Conservation (phyloP, 2,888 invertebrate genomes). For the Mesoligia furuncula region DNA sequence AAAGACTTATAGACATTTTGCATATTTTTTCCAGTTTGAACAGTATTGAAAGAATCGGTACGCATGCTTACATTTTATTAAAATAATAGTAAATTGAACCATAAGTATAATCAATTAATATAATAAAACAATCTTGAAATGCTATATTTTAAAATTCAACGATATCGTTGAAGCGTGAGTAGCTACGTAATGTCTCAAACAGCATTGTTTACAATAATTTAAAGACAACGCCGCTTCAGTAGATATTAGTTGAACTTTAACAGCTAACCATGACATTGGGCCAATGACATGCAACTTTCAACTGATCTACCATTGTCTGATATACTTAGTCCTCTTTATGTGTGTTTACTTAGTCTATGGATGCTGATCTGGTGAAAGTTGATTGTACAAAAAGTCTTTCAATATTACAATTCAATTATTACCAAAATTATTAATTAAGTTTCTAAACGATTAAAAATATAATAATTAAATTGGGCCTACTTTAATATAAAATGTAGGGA, state of each 20-base stretch:
- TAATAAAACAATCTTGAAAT: conserved; percentile 28
- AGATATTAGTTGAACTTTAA: conserved; percentile 52
- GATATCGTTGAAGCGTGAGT: conserved; percentile 54
- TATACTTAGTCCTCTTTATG: background rate
- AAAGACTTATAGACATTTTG: conserved; percentile 74
- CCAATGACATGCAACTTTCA: conserved; percentile 55
- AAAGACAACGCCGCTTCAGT: conserved; percentile 25
- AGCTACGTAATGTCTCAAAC: background rate
- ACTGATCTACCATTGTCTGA: conserved; percentile 15
- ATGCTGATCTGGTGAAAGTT: conserved; percentile 57
- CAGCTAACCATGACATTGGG: conserved; percentile 23
- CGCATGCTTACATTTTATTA: conserved; percentile 80
- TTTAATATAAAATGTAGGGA: conserved; percentile 46
- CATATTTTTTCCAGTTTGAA: conserved; percentile 83
- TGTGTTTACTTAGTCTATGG: conserved; percentile 9
- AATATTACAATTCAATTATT: conserved; percentile 52
- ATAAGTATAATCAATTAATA: conserved; percentile 17
- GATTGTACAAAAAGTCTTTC: conserved; percentile 59
- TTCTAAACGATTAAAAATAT: background rate
- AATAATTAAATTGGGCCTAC: conserved; percentile 56
- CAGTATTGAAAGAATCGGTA: conserved; percentile 85
- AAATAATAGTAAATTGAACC: conserved; percentile 49
- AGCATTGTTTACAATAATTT: background rate
- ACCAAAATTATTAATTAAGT: conserved; percentile 6
- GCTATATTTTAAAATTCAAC: conserved; percentile 40